Conservation (phyloP, 2,797 vertebrate genomes). For the Melanogrammus aeglefinus region DNA sequence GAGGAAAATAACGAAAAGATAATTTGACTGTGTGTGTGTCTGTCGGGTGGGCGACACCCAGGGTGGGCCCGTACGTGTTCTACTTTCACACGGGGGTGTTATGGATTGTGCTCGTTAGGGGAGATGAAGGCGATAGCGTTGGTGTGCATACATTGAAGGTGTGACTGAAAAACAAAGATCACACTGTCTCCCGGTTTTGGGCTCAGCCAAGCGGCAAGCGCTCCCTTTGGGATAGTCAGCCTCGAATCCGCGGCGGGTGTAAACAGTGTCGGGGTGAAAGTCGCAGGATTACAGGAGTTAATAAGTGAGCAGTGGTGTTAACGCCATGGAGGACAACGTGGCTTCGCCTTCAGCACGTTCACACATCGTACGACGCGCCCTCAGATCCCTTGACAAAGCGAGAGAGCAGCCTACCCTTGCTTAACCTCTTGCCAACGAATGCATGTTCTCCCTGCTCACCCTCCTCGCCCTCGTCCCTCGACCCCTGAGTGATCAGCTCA, state of each 20-base stretch:
- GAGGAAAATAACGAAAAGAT: constrained; percentile 20
- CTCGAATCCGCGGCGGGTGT: constrained; percentile 36
- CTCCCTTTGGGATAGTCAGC: constrained; percentile 43
- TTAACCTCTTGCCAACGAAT: too few species aligned
- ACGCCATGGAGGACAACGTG: not conserved
- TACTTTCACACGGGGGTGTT: constrained; percentile 32
- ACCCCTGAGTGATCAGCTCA: too few species aligned
- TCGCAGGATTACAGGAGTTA: constrained; percentile 19
- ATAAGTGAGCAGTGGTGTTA: constrained; percentile 9
- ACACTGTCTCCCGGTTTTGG: constrained; percentile 22
- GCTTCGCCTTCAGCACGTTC: too few species aligned
- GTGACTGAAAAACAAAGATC: constrained; percentile 3
- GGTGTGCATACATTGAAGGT: constrained; percentile 14
- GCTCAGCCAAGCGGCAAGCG: constrained; percentile 40
- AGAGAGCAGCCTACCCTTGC: too few species aligned
- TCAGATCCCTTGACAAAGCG: too few species aligned
- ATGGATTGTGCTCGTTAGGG: constrained; percentile 42
- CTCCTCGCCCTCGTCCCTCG: too few species aligned
- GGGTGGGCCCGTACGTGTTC: constrained; percentile 27
- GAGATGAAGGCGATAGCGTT: constrained; percentile 31
- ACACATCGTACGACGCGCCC: too few species aligned
- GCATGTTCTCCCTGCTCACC: too few species aligned
- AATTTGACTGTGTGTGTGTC: constrained; percentile 29
- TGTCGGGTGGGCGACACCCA: constrained; percentile 35
- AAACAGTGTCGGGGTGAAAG: constrained; percentile 39